Conservation (phyloP, 2,797 vertebrate species). For the Orestias chungarensis region DNA sequence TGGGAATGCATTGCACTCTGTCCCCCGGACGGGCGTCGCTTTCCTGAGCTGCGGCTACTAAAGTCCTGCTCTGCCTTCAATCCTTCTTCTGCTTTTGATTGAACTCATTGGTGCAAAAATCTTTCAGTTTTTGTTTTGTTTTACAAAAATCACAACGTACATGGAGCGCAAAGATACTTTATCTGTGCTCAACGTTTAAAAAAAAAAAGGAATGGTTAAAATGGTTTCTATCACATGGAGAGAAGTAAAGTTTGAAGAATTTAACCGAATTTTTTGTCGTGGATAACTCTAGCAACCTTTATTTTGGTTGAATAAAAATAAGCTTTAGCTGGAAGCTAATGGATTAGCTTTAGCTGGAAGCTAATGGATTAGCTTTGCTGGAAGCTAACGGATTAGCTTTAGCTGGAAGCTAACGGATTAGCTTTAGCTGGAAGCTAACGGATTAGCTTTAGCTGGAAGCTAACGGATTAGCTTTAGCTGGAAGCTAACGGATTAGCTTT, state of each 20-base stretch:
- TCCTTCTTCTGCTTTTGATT: slow-evolving; percentile 36
- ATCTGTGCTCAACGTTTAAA: slow-evolving; percentile 6
- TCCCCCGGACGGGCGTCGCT: too few relatives aligned
- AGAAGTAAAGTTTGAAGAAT: slow-evolving; percentile 12
- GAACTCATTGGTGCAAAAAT: slow-evolving; percentile 32
- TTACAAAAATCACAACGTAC: not conserved
- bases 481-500: too few relatives aligned
- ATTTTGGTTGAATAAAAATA: not conserved
- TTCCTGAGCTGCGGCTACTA: slow-evolving; percentile 59
- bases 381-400: too few relatives aligned
- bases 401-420: too few relatives aligned
- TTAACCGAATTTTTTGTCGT: not conserved
- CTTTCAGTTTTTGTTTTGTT: not conserved
- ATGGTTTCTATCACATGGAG: slow-evolving; percentile 5
- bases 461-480: too few relatives aligned
- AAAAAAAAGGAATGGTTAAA: slow-evolving; percentile 18
- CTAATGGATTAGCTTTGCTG: too few relatives aligned
- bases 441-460: too few relatives aligned
- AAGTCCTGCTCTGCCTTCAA: slow-evolving; percentile 29
- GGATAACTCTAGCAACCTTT: not conserved
- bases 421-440: too few relatives aligned
- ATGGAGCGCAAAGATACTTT: slow-evolving; percentile 19
- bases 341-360: too few relatives aligned
- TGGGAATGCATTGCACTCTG: slow-evolving; percentile 77
- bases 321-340: not conserved